A percentile compares a stretch with the other conserved stretches of the same genome.
These are phyloP conservation scores for Adoxophyes honmai DNA, from an alignment of 1,140 invertebrate species.

Conservation along the genomic window DNA sequence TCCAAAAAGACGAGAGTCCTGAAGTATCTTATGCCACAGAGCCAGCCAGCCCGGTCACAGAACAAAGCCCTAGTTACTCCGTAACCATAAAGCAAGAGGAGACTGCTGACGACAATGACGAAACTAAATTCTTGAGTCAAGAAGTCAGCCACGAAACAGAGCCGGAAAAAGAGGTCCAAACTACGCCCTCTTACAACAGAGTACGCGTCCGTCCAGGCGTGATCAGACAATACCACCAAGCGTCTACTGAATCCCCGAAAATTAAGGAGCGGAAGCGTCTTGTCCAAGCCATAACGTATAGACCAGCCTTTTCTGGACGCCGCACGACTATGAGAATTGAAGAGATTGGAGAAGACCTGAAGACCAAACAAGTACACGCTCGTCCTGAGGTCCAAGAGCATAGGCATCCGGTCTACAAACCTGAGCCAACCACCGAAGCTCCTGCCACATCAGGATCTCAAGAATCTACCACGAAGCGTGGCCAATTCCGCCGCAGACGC, in stretches of 20 bases:
- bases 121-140: conserved; percentile 31
- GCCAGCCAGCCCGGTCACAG: conserved; percentile 25
- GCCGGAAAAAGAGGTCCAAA: conserved; percentile 57
- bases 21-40: conserved; percentile 29
- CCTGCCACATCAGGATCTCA: conserved; percentile 27
- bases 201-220: conserved; percentile 64
- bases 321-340: conserved; percentile 75
- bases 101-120: conserved; percentile 30
- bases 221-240: conserved; percentile 59
- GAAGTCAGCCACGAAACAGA: conserved; percentile 35
- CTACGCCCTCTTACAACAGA: conserved; percentile 66
- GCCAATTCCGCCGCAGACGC: conserved; percentile 51
- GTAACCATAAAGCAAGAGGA: conserved; percentile 35
- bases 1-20: conserved; percentile 26
- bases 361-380: conserved; percentile 65
- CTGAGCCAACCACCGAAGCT: conserved; percentile 53
- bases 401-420: conserved; percentile 64
- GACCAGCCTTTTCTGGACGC: conserved; percentile 65
- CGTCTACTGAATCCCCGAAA: conserved; percentile 49
- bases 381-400: conserved; percentile 56
- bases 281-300: conserved; percentile 62
- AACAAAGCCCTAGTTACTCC: conserved; percentile 36
- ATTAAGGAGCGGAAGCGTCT: conserved; percentile 49
- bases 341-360: conserved; percentile 73
- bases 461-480: conserved; percentile 49